Base-by-base conservation (phyloP, 2,888 invertebrate genomes). In the Phortica magna region DNA sequence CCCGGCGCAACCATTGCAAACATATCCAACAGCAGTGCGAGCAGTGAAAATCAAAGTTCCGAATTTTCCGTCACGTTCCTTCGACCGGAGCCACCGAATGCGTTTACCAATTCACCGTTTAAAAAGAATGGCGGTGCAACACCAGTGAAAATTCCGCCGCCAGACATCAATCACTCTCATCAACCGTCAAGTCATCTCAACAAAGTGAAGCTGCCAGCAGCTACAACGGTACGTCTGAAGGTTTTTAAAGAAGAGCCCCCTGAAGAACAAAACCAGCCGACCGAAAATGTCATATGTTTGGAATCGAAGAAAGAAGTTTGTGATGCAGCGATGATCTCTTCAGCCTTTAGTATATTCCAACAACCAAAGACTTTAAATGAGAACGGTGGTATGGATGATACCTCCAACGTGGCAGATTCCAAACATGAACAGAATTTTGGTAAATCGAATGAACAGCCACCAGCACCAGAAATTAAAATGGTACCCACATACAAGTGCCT, bases 51-150 rank as follows among this genome's bases (percentile, higher is more conserved):
- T 68, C 83, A 85, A 75, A 74, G 79, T 78, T 81, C 88, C 0
- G 81, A 89, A 76, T 91, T 91, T 42, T 90, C 83, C 79, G 90
- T 90, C 0, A 90, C 89, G 0, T 90, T 90, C 68, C 75, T 90
- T 19, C 83, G 91, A 10, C 90, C 90, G 9, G 88, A 89, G 68
- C 88, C 89, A 31, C 88, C 89, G 41, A 84, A 88, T 67, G 83
- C 88, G 71, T 86, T 86, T 19, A 88, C 89, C 17, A 89, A 89
- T 71, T 89, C 89, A 0, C 89, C 89, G 2, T 81, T 89, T 31
- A 89, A 89, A 55, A 90, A 89, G 74, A 81, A 79, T 17, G 70
- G 70, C 53, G 53, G 70, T 31, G 75, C 79, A 19, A 81, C 83
- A 4, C 80, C 89, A 68, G 79, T 86, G 12, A 89, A 89, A 74